Evolutionary conservation across 2,888 invertebrate species (phyloP).

Genomic region (Eugnorisma glareosa): DNA sequence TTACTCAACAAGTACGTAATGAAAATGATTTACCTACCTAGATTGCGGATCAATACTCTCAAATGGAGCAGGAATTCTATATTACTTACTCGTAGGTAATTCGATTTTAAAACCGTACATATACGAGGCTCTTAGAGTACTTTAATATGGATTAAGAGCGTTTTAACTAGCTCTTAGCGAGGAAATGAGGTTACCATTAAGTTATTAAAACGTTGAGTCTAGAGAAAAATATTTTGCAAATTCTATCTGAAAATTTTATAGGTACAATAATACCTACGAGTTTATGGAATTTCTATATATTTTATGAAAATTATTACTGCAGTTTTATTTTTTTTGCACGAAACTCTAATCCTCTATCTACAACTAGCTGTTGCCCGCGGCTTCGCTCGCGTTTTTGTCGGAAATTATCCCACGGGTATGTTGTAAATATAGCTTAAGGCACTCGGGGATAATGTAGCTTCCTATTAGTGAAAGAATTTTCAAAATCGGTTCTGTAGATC

Average conservation of each 20-base stretch:
- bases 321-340: no score
- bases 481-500: no score
- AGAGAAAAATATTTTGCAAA: background rate
- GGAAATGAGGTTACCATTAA: slow-evolving; percentile 10
- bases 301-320: no score
- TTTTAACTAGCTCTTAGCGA: slow-evolving; percentile 26
- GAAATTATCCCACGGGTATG: no score
- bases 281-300: background rate
- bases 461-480: no score
- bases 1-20: background rate
- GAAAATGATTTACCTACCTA: background rate
- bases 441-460: no score
- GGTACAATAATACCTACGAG: background rate
- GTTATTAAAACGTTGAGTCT: slow-evolving; percentile 15
- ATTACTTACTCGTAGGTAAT: slow-evolving; percentile 16
- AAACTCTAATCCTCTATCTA: no score
- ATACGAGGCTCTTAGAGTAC: slow-evolving; percentile 7
- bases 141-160: slow-evolving; percentile 36
- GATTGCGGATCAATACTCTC: slow-evolving; percentile 5
- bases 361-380: background rate
- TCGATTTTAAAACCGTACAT: slow-evolving; percentile 23
- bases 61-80: slow-evolving; percentile 5
- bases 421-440: no score
- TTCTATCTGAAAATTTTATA: background rate
- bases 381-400: no score